Base-by-base conservation (phyloP, 2,888 invertebrate genomes). In the Stenotaenia linearis region DNA sequence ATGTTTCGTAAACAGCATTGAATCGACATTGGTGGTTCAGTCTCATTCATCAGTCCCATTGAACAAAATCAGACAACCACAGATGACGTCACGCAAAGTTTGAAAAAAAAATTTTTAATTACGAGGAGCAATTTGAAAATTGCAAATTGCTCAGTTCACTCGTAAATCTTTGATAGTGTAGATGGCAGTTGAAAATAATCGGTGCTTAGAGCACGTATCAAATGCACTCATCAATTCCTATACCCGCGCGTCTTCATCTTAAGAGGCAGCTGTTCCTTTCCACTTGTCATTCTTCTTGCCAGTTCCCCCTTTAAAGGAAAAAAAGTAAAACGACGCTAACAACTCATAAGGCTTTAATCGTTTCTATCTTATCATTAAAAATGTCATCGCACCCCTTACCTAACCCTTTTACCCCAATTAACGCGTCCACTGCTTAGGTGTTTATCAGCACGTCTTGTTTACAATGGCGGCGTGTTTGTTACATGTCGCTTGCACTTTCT, bases 361-460 rank as follows among this genome's bases (percentile, higher is more conserved):
- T 45, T 45, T 45, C 18, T 45, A 45, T 45, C 18, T 45, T 45
- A 45, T 45, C 45, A 45, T 61, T 61, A 25, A 61, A 61, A 61
- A 23, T 61, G 61, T 61, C 25, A 61, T 61, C 61, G 28, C 61
- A 23, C 25, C 23, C 25, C 61, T 7, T 61, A 12, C 25, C 61
- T 61, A 61, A 61, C 61, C 61, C 61, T 23, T 61, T 61, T 61
- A 61, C 61, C 61, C 61, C 61, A 61, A 61, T 61, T 61, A 61
- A 61, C 61, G 61, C 45, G 61, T 61, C 61, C 61, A 61, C 61
- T 61, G 25, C 61, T 61, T 61, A 61, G 10, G 25, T 25, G 25
- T 61, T 61, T 61, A 61, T 61, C 61, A 25, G 61, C 23, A 23
- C 61, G 61, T 61, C 25, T 23, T 28, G 28, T 61, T 61, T 25